Percentiles rank a stretch among this genome's conserved stretches.
phyloP scores from a whole-genome alignment of 2,797 vertebrate genomes.

The Craterocephalus amniculus region DNA sequence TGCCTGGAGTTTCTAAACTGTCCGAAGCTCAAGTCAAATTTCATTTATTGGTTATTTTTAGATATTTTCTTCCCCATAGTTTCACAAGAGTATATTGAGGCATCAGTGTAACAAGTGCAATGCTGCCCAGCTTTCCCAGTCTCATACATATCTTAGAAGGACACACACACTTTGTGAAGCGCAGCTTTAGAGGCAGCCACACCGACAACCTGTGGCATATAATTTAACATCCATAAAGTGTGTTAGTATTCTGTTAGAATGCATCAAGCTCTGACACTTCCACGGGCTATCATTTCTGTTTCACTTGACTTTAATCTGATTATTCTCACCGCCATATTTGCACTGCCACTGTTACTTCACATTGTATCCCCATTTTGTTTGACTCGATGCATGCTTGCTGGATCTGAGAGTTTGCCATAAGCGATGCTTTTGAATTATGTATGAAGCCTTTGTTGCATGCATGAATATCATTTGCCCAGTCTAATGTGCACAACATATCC shows the following conservation, averaged over 20 bases:
- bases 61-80: not conserved
- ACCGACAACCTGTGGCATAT: conserved; percentile 59
- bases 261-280: conserved; percentile 65
- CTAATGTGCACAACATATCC: conserved; percentile 72
- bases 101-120: not conserved
- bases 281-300: conserved; percentile 69
- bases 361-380: conserved; percentile 71
- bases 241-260: conserved; percentile 68
- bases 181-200: conserved; percentile 37
- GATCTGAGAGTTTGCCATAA: conserved; percentile 79
- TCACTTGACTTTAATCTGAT: conserved; percentile 79
- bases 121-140: conserved; percentile 6
- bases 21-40: not conserved
- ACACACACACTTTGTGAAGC: conserved; percentile 26
- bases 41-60: not conserved
- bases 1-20: not conserved
- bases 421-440: conserved; percentile 81
- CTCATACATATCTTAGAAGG: conserved; percentile 3
- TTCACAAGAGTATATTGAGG: conserved; percentile 3
- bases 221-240: conserved; percentile 66
- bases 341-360: conserved; percentile 75
- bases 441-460: conserved; percentile 79
- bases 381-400: conserved; percentile 72
- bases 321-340: conserved; percentile 75
- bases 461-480: conserved; percentile 78